A percentile compares a stretch with the other conserved stretches of the same genome.
These are phyloP conservation scores for Pimephales promelas DNA, from an alignment of 2,113 vertebrate genomes.

Conservation along the genomic window DNA sequence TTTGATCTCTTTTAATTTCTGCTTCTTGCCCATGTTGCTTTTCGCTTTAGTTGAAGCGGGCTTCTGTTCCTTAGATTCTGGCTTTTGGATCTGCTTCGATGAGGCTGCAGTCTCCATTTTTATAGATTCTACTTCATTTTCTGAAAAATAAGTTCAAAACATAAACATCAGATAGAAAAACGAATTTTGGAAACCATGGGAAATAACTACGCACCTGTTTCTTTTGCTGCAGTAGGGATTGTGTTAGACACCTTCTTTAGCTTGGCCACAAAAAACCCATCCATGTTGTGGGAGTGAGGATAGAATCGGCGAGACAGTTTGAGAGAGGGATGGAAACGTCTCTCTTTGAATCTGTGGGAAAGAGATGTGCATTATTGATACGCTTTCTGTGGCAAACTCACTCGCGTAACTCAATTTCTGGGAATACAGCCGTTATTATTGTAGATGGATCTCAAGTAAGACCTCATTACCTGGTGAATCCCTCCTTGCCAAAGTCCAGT, in stretches of 20 bases:
- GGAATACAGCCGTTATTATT: neutral
- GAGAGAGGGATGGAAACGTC: slow-evolving; percentile 90
- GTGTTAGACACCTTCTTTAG: slow-evolving; percentile 94
- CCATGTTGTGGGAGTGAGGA: slow-evolving; percentile 97
- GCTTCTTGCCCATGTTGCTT: slow-evolving; percentile 4
- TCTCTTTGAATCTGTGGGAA: slow-evolving; percentile 83
- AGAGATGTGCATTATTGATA: neutral
- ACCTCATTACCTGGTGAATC: slow-evolving; percentile 86
- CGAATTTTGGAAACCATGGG: neutral
- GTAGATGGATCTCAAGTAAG: neutral
- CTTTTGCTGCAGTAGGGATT: slow-evolving; percentile 75
- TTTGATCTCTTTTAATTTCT: slow-evolving; percentile 26
- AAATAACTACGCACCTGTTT: slow-evolving; percentile 60
- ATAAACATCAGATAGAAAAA: neutral
- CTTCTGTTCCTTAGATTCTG: neutral
- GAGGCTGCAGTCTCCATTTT: slow-evolving; percentile 49
- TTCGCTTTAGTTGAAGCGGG: neutral
- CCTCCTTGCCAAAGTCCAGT: slow-evolving; percentile 95
- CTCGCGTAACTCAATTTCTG: neutral
- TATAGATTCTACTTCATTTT: slow-evolving; percentile 47
- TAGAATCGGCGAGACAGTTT: slow-evolving; percentile 87
- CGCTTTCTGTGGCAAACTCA: neutral
- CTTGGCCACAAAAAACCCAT: slow-evolving; percentile 96
- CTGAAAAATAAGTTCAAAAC: neutral
- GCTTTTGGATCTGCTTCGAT: neutral